A percentile compares a stretch with the other conserved stretches of the same genome.
Evolutionary conservation across 2,113 vertebrate genomes (phyloP).

Genomic region (Psittacus erithacus): DNA sequence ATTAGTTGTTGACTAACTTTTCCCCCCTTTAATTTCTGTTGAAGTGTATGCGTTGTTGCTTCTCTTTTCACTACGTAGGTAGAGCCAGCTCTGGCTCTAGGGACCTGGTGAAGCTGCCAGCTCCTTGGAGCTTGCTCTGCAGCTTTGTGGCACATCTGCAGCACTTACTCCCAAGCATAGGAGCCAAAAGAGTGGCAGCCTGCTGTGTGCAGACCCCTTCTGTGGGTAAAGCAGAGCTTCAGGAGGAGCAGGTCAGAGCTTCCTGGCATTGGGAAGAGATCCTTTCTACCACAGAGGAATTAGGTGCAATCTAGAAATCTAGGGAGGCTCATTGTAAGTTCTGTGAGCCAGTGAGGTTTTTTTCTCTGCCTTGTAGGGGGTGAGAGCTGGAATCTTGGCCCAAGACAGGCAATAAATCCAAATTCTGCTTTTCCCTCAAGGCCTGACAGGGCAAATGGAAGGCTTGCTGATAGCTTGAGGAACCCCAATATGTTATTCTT

Average conservation of each 20-base stretch:
- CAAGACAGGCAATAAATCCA: not conserved
- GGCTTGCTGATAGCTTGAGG: not conserved
- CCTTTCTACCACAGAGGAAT: not conserved
- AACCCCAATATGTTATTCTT: not conserved
- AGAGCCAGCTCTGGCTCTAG: not conserved
- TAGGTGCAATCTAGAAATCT: not conserved
- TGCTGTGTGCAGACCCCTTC: not conserved
- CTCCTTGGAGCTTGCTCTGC: not conserved
- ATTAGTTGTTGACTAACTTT: not conserved
- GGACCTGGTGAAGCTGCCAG: not conserved
- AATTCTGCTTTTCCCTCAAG: not conserved
- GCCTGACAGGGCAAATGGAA: not conserved
- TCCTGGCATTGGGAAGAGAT: not conserved
- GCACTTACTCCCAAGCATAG: not conserved
- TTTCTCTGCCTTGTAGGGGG: not conserved
- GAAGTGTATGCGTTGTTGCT: not conserved
- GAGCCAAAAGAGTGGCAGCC: not conserved
- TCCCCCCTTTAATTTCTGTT: not conserved
- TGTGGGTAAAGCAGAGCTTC: not conserved
- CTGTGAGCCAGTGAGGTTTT: not conserved
- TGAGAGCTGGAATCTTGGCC: not conserved
- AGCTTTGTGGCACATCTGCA: not conserved
- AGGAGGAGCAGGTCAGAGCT: not conserved
- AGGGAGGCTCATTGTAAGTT: not conserved
- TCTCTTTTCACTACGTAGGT: not conserved